Base-by-base conservation (phyloP, 2,797 vertebrate species). In the Florisuga fusca region DNA sequence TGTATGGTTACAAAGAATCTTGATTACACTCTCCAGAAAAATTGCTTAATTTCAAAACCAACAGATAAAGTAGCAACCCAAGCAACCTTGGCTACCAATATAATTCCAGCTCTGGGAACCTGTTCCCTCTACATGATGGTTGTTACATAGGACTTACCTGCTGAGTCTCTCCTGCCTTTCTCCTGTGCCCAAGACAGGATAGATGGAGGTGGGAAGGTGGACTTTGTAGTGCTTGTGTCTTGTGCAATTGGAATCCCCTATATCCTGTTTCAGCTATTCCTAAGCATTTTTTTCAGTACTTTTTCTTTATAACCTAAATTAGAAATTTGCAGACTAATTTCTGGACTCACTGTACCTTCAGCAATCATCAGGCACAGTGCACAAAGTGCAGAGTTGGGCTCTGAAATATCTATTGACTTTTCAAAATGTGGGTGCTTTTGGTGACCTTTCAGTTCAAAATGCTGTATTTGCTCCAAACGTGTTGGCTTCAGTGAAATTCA, bases 101-200 rank as follows among this genome's bases (percentile, higher is more conserved):
- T 19, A 33, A 45, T 1, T 1, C 27, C n/a, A 38, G n/a, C n/a
- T 69, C n/a, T 7, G n/a, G 20, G 21, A 46, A 22, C 8, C 29
- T 0, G 1, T 26, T 33, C 27, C 31, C 34, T 57, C 46, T 54
- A 17, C 16, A 2, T 14, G 15, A 9, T 1, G 1, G 20, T 55
- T 75, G 13, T 41, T 55, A 26, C 27, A 29, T 0, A 20, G 68
- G 12, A 53, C 20, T 29, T 54, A 26, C 5, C 57, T 38, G 8
- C 27, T 33, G 75, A 43, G 62, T 29, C 43, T 80, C 27, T 68
- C 50, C 34, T 79, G 48, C 61, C 29, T 55, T 84, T 29, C 31
- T 72, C 29, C 46, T 19, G 25, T 36, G 33, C 29, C 46, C 0
- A 2, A 33, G 13, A 20, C 25, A 41, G 9, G n/a, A 8, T 23